Evolutionary conservation across 2,888 invertebrate genomes (phyloP).

Genomic region (Trissoscelio sp.): DNA sequence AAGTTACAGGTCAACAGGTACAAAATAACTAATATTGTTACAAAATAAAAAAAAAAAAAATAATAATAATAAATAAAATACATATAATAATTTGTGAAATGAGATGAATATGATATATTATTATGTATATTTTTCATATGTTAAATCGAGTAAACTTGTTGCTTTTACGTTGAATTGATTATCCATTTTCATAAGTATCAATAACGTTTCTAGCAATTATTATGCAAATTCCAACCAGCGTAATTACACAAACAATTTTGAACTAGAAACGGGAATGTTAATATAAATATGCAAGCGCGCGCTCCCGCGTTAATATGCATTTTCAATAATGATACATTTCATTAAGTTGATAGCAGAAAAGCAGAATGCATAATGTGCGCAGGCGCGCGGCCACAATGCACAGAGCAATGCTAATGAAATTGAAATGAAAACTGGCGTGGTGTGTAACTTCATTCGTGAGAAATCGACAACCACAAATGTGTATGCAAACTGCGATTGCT

Average conservation of each 20-base stretch:
- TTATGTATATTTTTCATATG: neutral
- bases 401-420: constrained; percentile 43
- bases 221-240: constrained; percentile 33
- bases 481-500: constrained; percentile 38
- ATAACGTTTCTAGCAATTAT: constrained; percentile 33
- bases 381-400: constrained; percentile 35
- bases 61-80: too few species aligned
- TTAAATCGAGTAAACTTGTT: constrained; percentile 13
- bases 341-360: constrained; percentile 40
- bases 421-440: constrained; percentile 55
- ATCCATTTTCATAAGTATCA: constrained; percentile 18
- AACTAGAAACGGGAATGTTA: constrained; percentile 13
- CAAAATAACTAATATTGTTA: too few species aligned
- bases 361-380: constrained; percentile 54
- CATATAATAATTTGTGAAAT: too few species aligned
- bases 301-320: constrained; percentile 45
- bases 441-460: constrained; percentile 48
- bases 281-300: constrained; percentile 43
- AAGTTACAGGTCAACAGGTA: too few species aligned
- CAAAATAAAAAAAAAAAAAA: too few species aligned
- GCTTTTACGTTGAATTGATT: constrained; percentile 10
- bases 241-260: constrained; percentile 48
- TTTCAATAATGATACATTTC: constrained; percentile 64
- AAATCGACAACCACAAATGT: constrained; percentile 51
- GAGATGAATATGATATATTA: neutral